Base-by-base conservation (phyloP, 23 tunicate species). In the Botrylloides violaceus region DNA sequence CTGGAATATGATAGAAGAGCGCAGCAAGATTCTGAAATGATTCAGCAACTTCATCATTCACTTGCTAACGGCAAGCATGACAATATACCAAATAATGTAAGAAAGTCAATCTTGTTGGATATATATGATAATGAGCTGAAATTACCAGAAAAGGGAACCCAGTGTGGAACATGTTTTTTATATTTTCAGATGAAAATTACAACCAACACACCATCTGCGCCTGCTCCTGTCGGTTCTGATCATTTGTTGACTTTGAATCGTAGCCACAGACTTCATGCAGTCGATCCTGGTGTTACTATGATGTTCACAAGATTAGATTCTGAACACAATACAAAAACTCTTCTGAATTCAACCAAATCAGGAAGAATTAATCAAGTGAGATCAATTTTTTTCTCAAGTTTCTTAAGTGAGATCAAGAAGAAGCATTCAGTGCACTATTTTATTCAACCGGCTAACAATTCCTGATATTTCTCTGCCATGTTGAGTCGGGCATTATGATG, bases 41-140 rank as follows among this genome's bases (percentile, higher is more conserved):
- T 85, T 7, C 78, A 81, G 84, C 94, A 85, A 53, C 59, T 85
- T 23, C 94, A 85, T 36, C 79, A 85, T 63, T 74, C 88, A 2
- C 36, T 82, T 18, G 24, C 74, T 4, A 68, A 68, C 58, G 26
- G 36, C 15, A 68, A 68, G 37, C 74, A 68, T 25, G 74, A 68
- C 58, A 68, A 43, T 22, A 68, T 68, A 24, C 74, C 74, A 18
- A 68, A 37, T 43, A 43, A 68, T 37, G 74, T 68, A 43, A 36
- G 74, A 32, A n/a, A n/a, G n/a, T n/a, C n/a, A n/a, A n/a, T n/a
- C n/a, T n/a, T n/a, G n/a, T n/a, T n/a, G n/a, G n/a, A n/a, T n/a
- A n/a, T n/a, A n/a, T n/a, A n/a, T n/a, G n/a, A n/a, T n/a, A n/a
- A n/a, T n/a, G n/a, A n/a, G n/a, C n/a, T n/a, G n/a, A n/a, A n/a